A percentile compares a stretch with the other conserved stretches of the same genome.
Evolutionary conservation across 2,797 vertebrate species (phyloP).

Genomic region (Poecile montanus): DNA sequence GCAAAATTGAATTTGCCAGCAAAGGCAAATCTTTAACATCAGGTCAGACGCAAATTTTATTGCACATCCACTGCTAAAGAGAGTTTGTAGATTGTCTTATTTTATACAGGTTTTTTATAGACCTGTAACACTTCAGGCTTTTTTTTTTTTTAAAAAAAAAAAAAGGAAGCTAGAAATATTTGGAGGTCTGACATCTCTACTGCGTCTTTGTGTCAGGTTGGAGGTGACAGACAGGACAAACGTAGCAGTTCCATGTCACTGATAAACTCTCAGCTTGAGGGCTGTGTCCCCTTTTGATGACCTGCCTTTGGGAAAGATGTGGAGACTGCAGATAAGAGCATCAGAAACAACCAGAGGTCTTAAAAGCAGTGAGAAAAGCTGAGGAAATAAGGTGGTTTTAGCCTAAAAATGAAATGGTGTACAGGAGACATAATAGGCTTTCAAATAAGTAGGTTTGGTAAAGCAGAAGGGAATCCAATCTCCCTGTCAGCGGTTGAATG

Average conservation of each 20-base stretch:
- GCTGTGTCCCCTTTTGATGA: neutral
- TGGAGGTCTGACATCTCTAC: neutral
- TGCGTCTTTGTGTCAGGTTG: neutral
- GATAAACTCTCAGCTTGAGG: slow-evolving; percentile 27
- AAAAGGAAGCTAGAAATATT: neutral
- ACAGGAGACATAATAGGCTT: neutral
- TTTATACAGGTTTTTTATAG: neutral
- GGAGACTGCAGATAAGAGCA: neutral
- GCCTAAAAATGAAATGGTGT: neutral
- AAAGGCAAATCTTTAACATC: slow-evolving; percentile 16
- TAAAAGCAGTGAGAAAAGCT: neutral
- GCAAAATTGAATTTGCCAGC: slow-evolving; percentile 39
- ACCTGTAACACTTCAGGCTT: neutral
- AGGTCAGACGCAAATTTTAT: neutral
- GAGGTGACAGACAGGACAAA: slow-evolving; percentile 7
- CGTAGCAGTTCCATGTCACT: neutral
- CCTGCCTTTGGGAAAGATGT: slow-evolving; percentile 8
- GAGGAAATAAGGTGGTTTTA: neutral
- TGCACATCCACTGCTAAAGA: neutral
- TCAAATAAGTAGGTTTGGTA: neutral
- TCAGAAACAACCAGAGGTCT: neutral
- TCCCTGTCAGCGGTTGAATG: neutral
- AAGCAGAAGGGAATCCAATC: neutral
- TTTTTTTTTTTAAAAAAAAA: neutral
- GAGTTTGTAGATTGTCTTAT: neutral